Evolutionary conservation across 2,797 vertebrate species (phyloP).

Genomic region (Clamator glandarius): DNA sequence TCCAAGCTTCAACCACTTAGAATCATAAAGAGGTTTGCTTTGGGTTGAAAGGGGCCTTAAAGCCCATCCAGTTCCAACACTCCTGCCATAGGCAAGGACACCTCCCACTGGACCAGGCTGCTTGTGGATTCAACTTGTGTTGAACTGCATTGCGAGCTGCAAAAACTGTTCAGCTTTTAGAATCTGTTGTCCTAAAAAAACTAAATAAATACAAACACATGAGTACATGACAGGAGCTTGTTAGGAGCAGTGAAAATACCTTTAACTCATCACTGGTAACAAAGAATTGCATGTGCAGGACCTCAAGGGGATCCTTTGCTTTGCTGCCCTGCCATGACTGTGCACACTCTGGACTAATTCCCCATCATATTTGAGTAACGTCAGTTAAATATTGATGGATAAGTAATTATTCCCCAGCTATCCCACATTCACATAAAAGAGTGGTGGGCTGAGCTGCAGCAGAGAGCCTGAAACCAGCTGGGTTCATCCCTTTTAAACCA

Average conservation of each 20-base stretch:
- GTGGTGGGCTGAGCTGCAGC: background rate
- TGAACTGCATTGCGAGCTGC: fast-evolving
- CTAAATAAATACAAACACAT: background rate
- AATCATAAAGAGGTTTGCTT: too few species aligned
- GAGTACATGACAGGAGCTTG: background rate
- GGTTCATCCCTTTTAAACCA: background rate
- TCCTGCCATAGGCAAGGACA: too few species aligned
- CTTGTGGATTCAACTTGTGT: background rate
- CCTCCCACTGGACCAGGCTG: too few species aligned
- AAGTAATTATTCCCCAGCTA: background rate
- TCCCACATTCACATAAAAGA: fast-evolving
- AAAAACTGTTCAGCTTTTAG: background rate
- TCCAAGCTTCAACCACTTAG: background rate
- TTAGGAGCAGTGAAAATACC: background rate
- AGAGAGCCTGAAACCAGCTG: background rate
- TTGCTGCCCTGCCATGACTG: background rate
- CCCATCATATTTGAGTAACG: background rate
- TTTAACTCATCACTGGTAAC: background rate
- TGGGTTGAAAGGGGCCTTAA: too few species aligned
- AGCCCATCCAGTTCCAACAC: too few species aligned
- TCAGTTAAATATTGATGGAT: background rate
- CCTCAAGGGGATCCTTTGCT: background rate
- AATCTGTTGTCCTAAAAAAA: background rate
- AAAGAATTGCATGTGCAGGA: background rate
- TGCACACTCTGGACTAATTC: background rate